These are phyloP conservation scores for Drosophila maculinotata DNA, from an alignment of 2,888 invertebrate species.

Conservation along the genomic window DNA sequence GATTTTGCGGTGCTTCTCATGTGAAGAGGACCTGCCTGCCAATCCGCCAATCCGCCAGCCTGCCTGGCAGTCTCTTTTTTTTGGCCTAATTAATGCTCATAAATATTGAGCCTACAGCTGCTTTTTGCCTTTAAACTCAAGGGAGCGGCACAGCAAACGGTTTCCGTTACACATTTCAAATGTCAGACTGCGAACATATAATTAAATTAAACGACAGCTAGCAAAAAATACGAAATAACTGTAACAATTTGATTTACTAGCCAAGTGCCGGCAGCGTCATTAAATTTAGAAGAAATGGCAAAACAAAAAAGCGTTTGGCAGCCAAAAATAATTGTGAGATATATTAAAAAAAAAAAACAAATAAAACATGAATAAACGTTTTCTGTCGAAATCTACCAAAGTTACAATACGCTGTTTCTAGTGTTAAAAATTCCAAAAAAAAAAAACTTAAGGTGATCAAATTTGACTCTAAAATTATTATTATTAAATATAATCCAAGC, in stretches of 20 bases:
- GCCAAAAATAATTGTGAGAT: conserved; percentile 58
- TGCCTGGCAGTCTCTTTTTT: conserved; percentile 5
- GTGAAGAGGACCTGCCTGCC: conserved; percentile 13
- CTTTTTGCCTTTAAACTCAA: conserved; percentile 7
- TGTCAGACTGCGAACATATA: conserved; percentile 35
- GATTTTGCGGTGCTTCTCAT: conserved; percentile 39
- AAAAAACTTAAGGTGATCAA: too few relatives aligned
- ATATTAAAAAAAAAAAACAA: conserved; percentile 40
- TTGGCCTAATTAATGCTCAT: conserved; percentile 44
- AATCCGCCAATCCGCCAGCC: too few relatives aligned
- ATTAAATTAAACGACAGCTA: conserved; percentile 66
- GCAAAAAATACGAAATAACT: conserved; percentile 26
- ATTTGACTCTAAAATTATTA: too few relatives aligned
- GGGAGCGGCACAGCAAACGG: conserved; percentile 18
- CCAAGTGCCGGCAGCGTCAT: conserved; percentile 66
- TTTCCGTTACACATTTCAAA: conserved; percentile 56
- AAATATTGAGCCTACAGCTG: conserved; percentile 32
- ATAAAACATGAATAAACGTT: too few relatives aligned
- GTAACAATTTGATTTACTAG: conserved; percentile 72
- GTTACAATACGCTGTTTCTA: conserved; percentile 1
- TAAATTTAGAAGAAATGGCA: conserved; percentile 58
- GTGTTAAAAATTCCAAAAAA: too few relatives aligned
- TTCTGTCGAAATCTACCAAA: background rate
- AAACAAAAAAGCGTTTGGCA: conserved; percentile 42
- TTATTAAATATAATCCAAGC: too few relatives aligned